Conservation (phyloP, 2,888 invertebrate species). For the Protodeltote pygarga region DNA sequence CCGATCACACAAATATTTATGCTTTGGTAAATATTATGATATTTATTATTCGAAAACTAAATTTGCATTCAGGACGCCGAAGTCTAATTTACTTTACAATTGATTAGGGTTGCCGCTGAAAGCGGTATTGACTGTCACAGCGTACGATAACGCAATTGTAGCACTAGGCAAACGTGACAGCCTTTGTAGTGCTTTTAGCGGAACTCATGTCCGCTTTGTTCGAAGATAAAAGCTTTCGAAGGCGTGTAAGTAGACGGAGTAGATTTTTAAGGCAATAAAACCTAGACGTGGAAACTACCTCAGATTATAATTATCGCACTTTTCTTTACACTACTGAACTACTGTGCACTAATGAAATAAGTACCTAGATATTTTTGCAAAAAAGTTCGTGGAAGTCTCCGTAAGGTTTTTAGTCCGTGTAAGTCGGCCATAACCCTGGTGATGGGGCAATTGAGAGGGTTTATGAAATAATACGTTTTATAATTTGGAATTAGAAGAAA, state of each 20-base stretch:
- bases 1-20: too few relatives aligned
- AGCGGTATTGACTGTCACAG: conserved; percentile 18
- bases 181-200: conserved; percentile 34
- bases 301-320: conserved; percentile 35
- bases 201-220: conserved; percentile 33
- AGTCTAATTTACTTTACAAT: conserved; percentile 11
- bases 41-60: neutral
- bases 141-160: conserved; percentile 36
- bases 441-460: too few relatives aligned
- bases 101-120: conserved; percentile 10
- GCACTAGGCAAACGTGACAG: conserved; percentile 34
- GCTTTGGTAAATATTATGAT: neutral
- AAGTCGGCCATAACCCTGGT: too few relatives aligned
- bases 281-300: conserved; percentile 34
- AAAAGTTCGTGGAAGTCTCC: too few relatives aligned
- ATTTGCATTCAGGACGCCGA: neutral
- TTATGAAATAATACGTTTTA: too few relatives aligned
- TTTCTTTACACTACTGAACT: too few relatives aligned
- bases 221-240: conserved; percentile 32
- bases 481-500: too few relatives aligned
- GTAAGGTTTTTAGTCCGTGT: too few relatives aligned
- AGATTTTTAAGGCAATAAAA: conserved; percentile 40
- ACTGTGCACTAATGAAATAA: too few relatives aligned
- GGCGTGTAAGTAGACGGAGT: conserved; percentile 22
- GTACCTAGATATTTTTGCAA: too few relatives aligned